Base-by-base conservation (phyloP, 2,113 vertebrate genomes). In the Nematolebias whitei region DNA sequence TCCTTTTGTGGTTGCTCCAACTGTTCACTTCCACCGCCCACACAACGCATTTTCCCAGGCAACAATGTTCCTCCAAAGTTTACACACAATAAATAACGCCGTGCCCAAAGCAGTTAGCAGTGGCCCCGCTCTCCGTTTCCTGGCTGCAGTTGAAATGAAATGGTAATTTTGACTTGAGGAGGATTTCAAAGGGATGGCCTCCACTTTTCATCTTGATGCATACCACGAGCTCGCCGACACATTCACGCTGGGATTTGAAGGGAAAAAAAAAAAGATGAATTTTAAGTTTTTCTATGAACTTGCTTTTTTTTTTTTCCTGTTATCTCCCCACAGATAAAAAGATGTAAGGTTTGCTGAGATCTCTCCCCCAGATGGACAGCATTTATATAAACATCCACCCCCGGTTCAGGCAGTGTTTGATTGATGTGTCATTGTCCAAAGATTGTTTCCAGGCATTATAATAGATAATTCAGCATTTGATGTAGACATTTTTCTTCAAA, bases 101-200 rank as follows among this genome's bases (percentile, higher is more conserved):
- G 71, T 90, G 93, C 91, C 90, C 89, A 92, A 88, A 94, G 93
- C 88, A 88, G 81, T 90, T 90, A 88, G 87, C 85, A 85, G 82
- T 82, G 84, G 85, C 87, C 83, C 85, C 77, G 79, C 85, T 85
- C 91, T 90, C 80, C 82, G 85, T 85, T 91, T 89, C 88, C 91
- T 93, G 92, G 90, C 91, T 91, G 87, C 66, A 90, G 88, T 92
- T 93, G 85, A 93, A 93, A 92, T 92, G 85, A 93, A 93, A 93
- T 93, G 91, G 91, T 91, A 91, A 93, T 93, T 93, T 93, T 93
- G 91, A 92, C 91, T 92, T 91, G 89, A 91, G 90, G 91, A 93
- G 91, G 88, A 93, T 93, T 93, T 93, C 91, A 93, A 92, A 93
- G 92, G 83, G 75, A 87, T 83, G 85, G 89, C 89, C 87, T 90